phyloP scores from a whole-genome alignment of 2,797 vertebrate species.

The Sebastes matsubarae region DNA sequence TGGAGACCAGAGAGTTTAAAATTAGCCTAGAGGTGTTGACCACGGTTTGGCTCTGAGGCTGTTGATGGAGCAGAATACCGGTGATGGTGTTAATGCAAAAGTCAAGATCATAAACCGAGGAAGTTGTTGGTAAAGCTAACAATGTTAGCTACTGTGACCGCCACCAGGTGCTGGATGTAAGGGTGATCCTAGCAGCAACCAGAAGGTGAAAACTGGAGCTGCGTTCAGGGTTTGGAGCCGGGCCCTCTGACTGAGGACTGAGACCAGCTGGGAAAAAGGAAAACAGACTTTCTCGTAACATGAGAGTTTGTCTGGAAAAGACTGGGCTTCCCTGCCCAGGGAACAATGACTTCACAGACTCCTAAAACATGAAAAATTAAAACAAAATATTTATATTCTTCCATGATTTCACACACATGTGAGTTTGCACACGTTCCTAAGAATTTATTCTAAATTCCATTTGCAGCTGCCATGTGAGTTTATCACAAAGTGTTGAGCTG shows the following conservation, averaged over 20 bases:
- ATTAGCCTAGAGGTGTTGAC: conserved; percentile 51
- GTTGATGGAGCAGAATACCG: conserved; percentile 1
- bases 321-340: conserved; percentile 49
- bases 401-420: conserved; percentile 7
- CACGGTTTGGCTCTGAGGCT: conserved; percentile 13
- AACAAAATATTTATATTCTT: conserved; percentile 33
- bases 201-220: conserved; percentile 17
- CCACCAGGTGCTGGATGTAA: conserved; percentile 21
- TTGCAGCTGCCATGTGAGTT: conserved; percentile 7
- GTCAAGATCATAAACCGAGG: not conserved
- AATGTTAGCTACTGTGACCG: conserved; percentile 8
- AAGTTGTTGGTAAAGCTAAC: not conserved
- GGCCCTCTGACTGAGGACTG: conserved; percentile 18
- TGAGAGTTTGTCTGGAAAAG: conserved; percentile 64
- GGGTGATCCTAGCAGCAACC: not conserved
- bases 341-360: conserved; percentile 60
- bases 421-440: not conserved
- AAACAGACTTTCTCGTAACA: conserved; percentile 52
- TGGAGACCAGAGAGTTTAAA: conserved; percentile 39
- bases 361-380: conserved; percentile 60
- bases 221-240: conserved; percentile 5
- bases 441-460: conserved; percentile 21
- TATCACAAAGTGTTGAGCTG: not conserved
- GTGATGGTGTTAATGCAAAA: conserved; percentile 4
- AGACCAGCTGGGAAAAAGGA: conserved; percentile 42